Conservation (phyloP, 2,888 invertebrate species). For the Julus scanicus region DNA sequence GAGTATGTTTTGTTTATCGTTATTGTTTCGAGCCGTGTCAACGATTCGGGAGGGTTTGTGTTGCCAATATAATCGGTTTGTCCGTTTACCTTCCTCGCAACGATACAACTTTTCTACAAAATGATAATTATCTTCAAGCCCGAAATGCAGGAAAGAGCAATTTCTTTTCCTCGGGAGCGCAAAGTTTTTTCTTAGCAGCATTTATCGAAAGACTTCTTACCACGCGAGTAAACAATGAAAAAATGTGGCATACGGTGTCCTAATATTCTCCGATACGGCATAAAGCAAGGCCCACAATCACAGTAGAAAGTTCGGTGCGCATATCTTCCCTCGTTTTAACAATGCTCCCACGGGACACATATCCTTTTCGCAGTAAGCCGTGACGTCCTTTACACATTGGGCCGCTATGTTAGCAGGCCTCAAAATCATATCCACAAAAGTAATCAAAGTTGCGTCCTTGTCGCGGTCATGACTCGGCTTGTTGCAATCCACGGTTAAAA, state of each 20-base stretch:
- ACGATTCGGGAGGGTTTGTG: neutral
- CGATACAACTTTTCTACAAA: conserved; percentile 4
- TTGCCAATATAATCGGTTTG: neutral
- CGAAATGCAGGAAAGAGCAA: conserved; percentile 10
- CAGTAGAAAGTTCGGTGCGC: neutral
- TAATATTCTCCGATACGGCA: neutral
- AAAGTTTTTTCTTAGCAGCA: conserved; percentile 24
- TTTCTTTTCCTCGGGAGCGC: neutral
- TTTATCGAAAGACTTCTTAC: conserved; percentile 22
- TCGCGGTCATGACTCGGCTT: neutral
- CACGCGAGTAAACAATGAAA: neutral
- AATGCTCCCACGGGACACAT: neutral
- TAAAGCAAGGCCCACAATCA: conserved; percentile 7
- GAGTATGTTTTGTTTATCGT: neutral
- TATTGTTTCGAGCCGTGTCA: neutral
- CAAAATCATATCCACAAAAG: conserved; percentile 21
- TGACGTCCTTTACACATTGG: neutral
- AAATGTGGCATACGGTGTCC: conserved; percentile 18
- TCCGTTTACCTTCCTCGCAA: neutral
- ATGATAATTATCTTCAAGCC: conserved; percentile 35
- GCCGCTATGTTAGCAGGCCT: neutral
- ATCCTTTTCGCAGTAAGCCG: neutral
- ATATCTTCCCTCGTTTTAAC: neutral
- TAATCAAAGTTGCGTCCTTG: conserved; percentile 23
- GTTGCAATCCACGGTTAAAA: neutral